Conservation (phyloP, 2,888 invertebrate species). For the Dryobota labecula region DNA sequence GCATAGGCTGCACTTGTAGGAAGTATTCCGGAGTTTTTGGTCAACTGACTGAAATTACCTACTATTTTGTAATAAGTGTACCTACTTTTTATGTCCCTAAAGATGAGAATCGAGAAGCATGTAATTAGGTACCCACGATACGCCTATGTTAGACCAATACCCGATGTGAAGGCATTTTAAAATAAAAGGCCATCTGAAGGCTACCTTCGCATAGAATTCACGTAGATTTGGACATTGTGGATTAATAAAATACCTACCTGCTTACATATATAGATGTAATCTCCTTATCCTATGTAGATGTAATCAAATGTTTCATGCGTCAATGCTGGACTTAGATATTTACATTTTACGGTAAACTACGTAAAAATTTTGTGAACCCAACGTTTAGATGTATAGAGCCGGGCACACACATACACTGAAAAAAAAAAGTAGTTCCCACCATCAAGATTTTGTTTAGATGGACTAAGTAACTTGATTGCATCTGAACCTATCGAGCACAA, state of each 20-base stretch:
- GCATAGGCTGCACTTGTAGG: too few species aligned
- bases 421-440: too few species aligned
- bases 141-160: not conserved
- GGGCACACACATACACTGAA: too few species aligned
- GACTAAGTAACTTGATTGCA: too few species aligned
- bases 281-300: not conserved
- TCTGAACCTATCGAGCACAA: too few species aligned
- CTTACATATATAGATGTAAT: not conserved
- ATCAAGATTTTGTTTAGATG: too few species aligned
- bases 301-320: conserved; percentile 6
- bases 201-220: not conserved
- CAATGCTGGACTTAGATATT: conserved; percentile 1
- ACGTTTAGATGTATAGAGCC: not conserved
- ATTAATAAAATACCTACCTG: not conserved
- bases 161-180: not conserved
- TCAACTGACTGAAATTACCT: not conserved
- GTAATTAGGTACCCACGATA: not conserved
- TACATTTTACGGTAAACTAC: not conserved
- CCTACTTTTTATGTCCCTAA: too few species aligned
- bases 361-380: not conserved
- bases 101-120: not conserved
- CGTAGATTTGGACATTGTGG: not conserved
- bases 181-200: not conserved
- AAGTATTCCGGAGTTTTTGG: not conserved
- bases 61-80: not conserved